Percentiles rank a stretch among this genome's conserved stretches.
phyloP scores from a whole-genome alignment of 2,113 vertebrate genomes.

The Forbesichthys agassizii region DNA sequence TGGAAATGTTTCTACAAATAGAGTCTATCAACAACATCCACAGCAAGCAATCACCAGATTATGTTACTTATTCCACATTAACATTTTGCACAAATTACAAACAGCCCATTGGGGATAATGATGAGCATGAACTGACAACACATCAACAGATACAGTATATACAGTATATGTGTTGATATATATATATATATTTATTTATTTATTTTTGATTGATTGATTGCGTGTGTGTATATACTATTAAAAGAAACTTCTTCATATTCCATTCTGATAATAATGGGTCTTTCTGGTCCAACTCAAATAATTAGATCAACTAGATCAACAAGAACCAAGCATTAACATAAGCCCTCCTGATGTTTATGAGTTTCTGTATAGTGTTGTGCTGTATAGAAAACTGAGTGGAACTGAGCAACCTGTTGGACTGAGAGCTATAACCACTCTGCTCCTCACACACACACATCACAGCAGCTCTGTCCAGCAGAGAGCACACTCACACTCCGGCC shows the following conservation, averaged over 20 bases:
- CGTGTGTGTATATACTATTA: no score
- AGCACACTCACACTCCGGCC: slow-evolving; percentile 54
- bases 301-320: slow-evolving; percentile 11
- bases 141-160: no score
- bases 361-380: slow-evolving; percentile 16
- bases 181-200: no score
- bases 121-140: no score
- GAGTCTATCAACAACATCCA: slow-evolving; percentile 23
- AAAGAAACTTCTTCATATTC: no score
- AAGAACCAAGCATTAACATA: neutral
- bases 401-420: neutral
- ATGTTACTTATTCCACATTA: slow-evolving; percentile 26
- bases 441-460: slow-evolving; percentile 18
- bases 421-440: slow-evolving; percentile 16
- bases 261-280: no score
- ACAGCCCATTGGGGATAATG: no score
- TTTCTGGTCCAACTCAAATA: no score
- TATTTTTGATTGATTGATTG: no score
- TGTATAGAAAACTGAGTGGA: slow-evolving; percentile 26
- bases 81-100: no score
- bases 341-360: slow-evolving; percentile 35
- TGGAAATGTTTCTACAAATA: neutral
- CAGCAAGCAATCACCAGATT: slow-evolving; percentile 25
- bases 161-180: no score
- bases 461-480: slow-evolving; percentile 57